phyloP scores from a whole-genome alignment of 2,888 invertebrate genomes.

The Agrotis ipsilon region DNA sequence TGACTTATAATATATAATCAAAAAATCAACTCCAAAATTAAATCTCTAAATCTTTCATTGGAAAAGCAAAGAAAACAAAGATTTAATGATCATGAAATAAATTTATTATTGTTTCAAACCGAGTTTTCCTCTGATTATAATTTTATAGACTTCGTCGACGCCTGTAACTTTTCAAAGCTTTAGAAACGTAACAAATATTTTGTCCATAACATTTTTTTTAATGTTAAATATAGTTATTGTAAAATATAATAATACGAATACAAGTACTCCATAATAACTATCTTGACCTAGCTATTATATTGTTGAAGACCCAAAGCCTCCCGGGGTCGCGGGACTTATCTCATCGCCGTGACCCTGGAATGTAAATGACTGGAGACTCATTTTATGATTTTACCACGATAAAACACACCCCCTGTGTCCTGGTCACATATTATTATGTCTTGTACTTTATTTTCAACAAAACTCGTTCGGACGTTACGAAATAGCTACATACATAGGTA shows the following conservation, averaged over 20 bases:
- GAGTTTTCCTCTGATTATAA: conserved; percentile 4
- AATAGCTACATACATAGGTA: not conserved
- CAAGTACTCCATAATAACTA: too few species aligned
- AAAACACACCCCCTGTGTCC: too few species aligned
- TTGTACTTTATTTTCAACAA: not conserved
- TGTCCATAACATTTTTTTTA: not conserved
- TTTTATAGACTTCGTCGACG: conserved; percentile 17
- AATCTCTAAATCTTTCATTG: not conserved
- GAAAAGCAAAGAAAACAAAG: conserved; percentile 17
- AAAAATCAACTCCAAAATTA: not conserved
- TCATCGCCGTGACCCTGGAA: too few species aligned
- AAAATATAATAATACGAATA: too few species aligned
- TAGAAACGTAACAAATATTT: not conserved
- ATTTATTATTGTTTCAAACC: conserved; percentile 25
- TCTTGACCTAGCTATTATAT: too few species aligned
- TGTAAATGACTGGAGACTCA: too few species aligned
- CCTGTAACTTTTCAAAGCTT: conserved; percentile 1
- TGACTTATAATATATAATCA: not conserved
- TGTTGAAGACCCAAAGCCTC: too few species aligned
- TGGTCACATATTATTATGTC: too few species aligned
- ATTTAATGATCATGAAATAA: conserved; percentile 28
- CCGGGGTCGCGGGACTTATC: too few species aligned
- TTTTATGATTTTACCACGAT: too few species aligned
- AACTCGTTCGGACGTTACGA: not conserved
- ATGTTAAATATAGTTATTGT: too few species aligned